Evolutionary conservation across 1,140 invertebrate species (phyloP).

Genomic region (Tachypleus tridentatus): DNA sequence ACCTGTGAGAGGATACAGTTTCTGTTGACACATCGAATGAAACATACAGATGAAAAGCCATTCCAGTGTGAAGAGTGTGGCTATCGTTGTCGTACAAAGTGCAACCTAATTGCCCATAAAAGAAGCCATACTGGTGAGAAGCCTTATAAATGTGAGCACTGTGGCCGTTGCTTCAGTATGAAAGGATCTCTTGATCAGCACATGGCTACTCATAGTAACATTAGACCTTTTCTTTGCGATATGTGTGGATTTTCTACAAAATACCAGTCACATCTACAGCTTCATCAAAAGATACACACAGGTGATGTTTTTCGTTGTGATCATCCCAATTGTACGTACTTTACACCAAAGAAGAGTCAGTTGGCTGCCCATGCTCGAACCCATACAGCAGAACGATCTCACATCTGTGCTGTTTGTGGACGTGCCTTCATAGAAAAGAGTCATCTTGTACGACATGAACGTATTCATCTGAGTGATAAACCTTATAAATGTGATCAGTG

Average conservation of each 20-base stretch:
- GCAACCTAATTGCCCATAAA: constrained; percentile 38
- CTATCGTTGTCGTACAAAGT: constrained; percentile 36
- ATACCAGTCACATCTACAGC: constrained; percentile 50
- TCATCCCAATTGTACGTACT: constrained; percentile 48
- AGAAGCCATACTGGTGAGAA: constrained; percentile 37
- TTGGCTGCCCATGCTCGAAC: constrained; percentile 49
- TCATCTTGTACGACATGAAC: constrained; percentile 49
- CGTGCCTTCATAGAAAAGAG: constrained; percentile 53
- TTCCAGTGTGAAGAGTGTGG: constrained; percentile 39
- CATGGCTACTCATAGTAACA: constrained; percentile 41
- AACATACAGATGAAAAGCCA: constrained; percentile 41
- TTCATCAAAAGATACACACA: constrained; percentile 51
- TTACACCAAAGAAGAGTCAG: constrained; percentile 51
- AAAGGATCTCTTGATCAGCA: constrained; percentile 48
- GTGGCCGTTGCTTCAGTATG: constrained; percentile 40
- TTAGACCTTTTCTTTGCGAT: constrained; percentile 46
- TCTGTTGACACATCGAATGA: constrained; percentile 42
- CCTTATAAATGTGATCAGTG: constrained; percentile 46
- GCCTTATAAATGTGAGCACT: constrained; percentile 37
- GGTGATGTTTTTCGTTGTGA: constrained; percentile 47
- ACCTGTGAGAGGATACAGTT: constrained; percentile 40
- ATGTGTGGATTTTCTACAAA: constrained; percentile 53
- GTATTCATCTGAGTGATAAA: constrained; percentile 48
- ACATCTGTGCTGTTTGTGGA: constrained; percentile 47
- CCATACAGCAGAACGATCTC: constrained; percentile 48